phyloP scores from a whole-genome alignment of 1,140 invertebrate genomes.

The Drepana arcuata region DNA sequence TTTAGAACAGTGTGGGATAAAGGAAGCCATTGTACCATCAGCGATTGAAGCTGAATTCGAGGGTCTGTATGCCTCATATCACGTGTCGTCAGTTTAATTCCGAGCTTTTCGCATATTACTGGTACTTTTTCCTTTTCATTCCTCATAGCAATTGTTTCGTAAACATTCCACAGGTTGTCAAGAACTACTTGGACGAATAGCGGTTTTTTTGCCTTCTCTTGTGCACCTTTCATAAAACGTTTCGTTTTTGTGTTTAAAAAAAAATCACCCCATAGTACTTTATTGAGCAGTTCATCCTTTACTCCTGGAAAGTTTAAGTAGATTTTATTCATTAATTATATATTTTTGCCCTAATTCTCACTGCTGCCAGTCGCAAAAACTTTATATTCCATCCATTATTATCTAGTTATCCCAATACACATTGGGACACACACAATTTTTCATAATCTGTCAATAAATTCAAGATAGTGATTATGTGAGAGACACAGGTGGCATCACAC shows the following conservation, averaged over 20 bases:
- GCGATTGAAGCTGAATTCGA: conserved; percentile 83
- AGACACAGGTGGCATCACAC: too few relatives aligned
- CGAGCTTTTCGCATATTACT: conserved; percentile 87
- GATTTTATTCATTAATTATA: too few relatives aligned
- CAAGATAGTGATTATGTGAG: too few relatives aligned
- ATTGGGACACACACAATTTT: too few relatives aligned
- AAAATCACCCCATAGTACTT: conserved; percentile 96
- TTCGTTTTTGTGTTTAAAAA: conserved; percentile 93
- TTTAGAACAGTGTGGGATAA: conserved; percentile 85
- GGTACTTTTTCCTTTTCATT: conserved; percentile 88
- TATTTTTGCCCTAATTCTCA: too few relatives aligned
- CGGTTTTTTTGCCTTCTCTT: conserved; percentile 95
- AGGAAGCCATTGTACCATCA: conserved; percentile 92
- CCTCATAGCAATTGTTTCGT: conserved; percentile 84
- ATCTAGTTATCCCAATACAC: too few relatives aligned
- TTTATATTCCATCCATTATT: too few relatives aligned
- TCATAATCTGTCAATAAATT: too few relatives aligned
- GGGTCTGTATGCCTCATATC: conserved; percentile 87
- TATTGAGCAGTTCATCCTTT: conserved; percentile 76
- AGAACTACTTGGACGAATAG: conserved; percentile 96
- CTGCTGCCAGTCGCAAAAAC: too few relatives aligned
- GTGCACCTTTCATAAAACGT: conserved; percentile 90
- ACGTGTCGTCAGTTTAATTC: conserved; percentile 82
- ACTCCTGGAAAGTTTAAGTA: conserved; percentile 67
- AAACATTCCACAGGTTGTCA: conserved; percentile 94